Evolutionary conservation across 2,113 vertebrate genomes (phyloP).

Genomic region (Morone chrysops): DNA sequence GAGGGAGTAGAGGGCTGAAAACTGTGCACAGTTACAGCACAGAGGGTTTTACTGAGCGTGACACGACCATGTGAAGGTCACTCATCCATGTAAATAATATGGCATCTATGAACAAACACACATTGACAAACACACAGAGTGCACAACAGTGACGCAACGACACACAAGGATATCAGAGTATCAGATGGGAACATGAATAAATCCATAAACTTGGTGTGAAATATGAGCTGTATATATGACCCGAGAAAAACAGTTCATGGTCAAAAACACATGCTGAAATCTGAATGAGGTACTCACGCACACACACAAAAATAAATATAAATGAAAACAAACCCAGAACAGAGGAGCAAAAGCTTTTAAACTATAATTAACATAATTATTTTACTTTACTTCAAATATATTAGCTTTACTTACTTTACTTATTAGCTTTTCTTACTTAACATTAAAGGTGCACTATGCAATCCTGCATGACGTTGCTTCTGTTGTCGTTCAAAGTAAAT

Average conservation of each 20-base stretch:
- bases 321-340: not conserved
- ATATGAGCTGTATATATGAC: constrained; percentile 37
- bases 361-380: not conserved
- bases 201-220: constrained; percentile 51
- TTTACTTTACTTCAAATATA: not conserved
- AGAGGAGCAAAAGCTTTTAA: not conserved
- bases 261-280: constrained; percentile 32
- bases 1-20: constrained; percentile 17
- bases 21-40: constrained; percentile 35
- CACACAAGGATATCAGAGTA: constrained; percentile 13
- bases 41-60: constrained; percentile 60
- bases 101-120: constrained; percentile 44
- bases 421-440: too few species aligned
- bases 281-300: not conserved
- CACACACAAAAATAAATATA: not conserved
- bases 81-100: constrained; percentile 64
- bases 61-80: constrained; percentile 73
- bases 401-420: too few species aligned
- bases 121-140: constrained; percentile 3
- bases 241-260: constrained; percentile 31
- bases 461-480: too few species aligned
- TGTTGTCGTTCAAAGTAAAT: too few species aligned
- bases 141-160: constrained; percentile 29
- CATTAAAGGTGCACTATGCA: not conserved
- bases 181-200: constrained; percentile 56